Evolutionary conservation across 2,113 vertebrate species (phyloP), one percentile per base, ranked within the genome.

Genomic region (Notothenia coriiceps): DNA sequence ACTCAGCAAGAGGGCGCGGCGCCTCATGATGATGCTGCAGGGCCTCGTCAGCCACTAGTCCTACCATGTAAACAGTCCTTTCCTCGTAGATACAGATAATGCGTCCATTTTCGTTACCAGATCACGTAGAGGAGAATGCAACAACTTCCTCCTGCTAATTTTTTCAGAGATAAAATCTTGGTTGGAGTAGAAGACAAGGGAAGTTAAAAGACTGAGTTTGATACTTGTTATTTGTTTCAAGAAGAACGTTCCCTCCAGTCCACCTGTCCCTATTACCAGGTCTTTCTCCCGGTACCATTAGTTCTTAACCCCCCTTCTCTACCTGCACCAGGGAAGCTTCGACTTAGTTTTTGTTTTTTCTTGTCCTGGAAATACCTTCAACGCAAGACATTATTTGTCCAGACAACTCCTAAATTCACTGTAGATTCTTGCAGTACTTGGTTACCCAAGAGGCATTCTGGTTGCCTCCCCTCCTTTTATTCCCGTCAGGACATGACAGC

Each of bases 1-100:
- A 0, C 91, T 98, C 67, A 91, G 94, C 94, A 99, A 97, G 92
- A 93, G 95, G 0, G 97, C 97, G 0, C 96, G 97, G 20, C 96
- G 98, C 84, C 97, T 99, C 56, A 95, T 96, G 94, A 98, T 99
- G 93, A 99, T 99, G 96, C 95, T 99, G 1, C 97, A 99, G 80
- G 98, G 98, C 33, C 94, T 99, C 79, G 96, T 96, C 91, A 96
- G 94, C 54, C 96, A 97, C 91, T 98, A 98, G 92, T 68, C 56
- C 50, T 29, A 40, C 0, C 6, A 0, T 25, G n/a, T 17, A 18
- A n/a, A 69, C 46, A 4, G 61, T 10, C 1, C 1, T 9, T 49
- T 15, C 70, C 11, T 20, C 20, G 17, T 2, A 60, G 29, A 59
- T 44, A 2, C 71, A 49, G 2, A 18, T 55, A 35, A 29, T n/a